These are phyloP conservation scores for Coreoperca whiteheadi DNA, from an alignment of 2,113 vertebrate species.

Conservation along the genomic window DNA sequence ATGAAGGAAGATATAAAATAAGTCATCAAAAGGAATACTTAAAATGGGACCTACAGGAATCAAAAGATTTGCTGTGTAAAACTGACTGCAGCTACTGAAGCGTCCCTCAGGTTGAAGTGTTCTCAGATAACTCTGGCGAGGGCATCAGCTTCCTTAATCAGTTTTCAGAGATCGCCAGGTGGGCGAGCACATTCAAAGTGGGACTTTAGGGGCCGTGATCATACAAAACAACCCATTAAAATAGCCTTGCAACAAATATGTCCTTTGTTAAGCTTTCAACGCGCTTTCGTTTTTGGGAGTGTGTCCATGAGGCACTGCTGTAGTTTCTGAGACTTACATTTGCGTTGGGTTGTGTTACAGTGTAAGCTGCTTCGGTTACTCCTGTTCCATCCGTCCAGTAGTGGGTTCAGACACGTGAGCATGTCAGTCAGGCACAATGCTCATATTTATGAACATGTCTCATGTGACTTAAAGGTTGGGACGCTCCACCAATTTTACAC, in stretches of 20 bases:
- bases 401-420: neutral
- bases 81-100: slow-evolving; percentile 28
- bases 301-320: neutral
- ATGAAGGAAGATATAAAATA: slow-evolving; percentile 71
- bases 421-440: neutral
- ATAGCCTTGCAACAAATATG: neutral
- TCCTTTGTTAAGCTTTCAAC: neutral
- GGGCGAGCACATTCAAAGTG: neutral
- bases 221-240: slow-evolving; percentile 1
- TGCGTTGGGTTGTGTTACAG: neutral
- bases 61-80: slow-evolving; percentile 57
- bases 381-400: neutral
- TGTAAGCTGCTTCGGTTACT: neutral
- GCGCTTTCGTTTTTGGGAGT: neutral
- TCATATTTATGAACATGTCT: neutral
- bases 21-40: slow-evolving; percentile 73
- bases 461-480: too few species aligned
- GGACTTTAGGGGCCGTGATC: neutral
- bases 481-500: too few species aligned
- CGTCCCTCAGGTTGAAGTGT: slow-evolving; percentile 25
- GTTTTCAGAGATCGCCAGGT: slow-evolving; percentile 20
- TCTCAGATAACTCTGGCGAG: slow-evolving; percentile 19
- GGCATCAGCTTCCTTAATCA: slow-evolving; percentile 26
- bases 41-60: slow-evolving; percentile 68
- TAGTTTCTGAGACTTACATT: neutral